These are phyloP conservation scores for Anomalospiza imberbis DNA, from an alignment of 2,797 vertebrate species.

Conservation along the genomic window DNA sequence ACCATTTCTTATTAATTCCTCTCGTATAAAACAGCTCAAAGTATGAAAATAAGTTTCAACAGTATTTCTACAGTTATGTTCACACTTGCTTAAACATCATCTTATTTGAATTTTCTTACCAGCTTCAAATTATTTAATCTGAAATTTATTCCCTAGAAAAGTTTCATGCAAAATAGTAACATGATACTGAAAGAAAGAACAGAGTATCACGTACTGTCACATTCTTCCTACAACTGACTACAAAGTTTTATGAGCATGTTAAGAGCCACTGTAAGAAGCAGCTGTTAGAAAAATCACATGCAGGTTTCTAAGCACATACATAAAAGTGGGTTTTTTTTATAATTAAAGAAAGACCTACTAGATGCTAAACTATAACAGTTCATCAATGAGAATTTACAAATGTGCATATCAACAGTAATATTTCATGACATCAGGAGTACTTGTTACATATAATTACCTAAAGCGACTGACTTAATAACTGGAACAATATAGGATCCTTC, in stretches of 20 bases:
- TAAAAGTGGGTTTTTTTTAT: neutral
- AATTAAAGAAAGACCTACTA: neutral
- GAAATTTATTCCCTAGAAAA: neutral
- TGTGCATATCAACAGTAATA: neutral
- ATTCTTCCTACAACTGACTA: neutral
- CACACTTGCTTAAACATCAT: neutral
- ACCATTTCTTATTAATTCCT: neutral
- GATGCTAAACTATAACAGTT: neutral
- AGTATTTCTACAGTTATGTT: neutral
- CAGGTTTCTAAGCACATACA: neutral
- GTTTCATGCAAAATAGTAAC: neutral
- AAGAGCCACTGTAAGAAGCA: neutral
- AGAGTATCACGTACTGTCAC: fast-evolving
- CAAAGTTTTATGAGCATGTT: neutral
- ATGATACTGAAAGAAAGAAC: neutral
- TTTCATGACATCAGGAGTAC: neutral
- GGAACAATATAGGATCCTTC: neutral
- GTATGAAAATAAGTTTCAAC: neutral
- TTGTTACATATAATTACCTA: neutral
- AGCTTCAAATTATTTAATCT: neutral
- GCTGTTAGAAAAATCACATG: neutral
- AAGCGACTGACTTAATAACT: neutral
- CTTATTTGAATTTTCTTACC: neutral
- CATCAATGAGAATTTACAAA: neutral
- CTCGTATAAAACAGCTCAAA: neutral